These are phyloP conservation scores for Urocitellus parryii DNA, from an alignment of 2,113 vertebrate species.

Conservation along the genomic window DNA sequence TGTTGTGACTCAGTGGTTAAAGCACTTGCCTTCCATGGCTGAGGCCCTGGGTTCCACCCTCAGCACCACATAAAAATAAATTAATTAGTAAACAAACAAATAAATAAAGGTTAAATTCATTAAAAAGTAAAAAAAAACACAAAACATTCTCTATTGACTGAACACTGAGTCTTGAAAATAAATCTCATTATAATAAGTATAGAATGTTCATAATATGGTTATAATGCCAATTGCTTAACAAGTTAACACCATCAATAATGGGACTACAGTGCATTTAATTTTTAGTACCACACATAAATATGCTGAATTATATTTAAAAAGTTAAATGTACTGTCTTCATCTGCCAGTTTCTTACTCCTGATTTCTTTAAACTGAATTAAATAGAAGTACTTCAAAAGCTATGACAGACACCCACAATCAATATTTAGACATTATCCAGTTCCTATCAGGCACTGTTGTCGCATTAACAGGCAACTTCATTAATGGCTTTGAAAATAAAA, in stretches of 20 bases:
- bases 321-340: constrained; percentile 36
- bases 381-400: constrained; percentile 15
- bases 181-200: background rate
- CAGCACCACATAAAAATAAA: too few species aligned
- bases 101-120: too few species aligned
- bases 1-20: background rate
- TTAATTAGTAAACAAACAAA: too few species aligned
- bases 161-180: background rate
- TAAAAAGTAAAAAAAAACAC: too few species aligned
- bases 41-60: too few species aligned
- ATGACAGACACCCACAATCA: constrained; percentile 47
- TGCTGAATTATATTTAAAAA: constrained; percentile 44
- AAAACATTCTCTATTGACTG: background rate
- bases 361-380: constrained; percentile 64
- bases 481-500: constrained; percentile 67
- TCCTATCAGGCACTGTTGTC: constrained; percentile 36
- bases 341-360: constrained; percentile 33
- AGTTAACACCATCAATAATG: background rate
- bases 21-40: too few species aligned
- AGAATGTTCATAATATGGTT: background rate
- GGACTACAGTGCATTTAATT: background rate
- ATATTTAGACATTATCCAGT: constrained; percentile 57
- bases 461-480: constrained; percentile 70
- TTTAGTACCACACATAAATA: constrained; percentile 36
- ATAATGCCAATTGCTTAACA: background rate